These are phyloP conservation scores for Crotalus helleri DNA, from an alignment of 2,113 vertebrate genomes.

Conservation along the genomic window DNA sequence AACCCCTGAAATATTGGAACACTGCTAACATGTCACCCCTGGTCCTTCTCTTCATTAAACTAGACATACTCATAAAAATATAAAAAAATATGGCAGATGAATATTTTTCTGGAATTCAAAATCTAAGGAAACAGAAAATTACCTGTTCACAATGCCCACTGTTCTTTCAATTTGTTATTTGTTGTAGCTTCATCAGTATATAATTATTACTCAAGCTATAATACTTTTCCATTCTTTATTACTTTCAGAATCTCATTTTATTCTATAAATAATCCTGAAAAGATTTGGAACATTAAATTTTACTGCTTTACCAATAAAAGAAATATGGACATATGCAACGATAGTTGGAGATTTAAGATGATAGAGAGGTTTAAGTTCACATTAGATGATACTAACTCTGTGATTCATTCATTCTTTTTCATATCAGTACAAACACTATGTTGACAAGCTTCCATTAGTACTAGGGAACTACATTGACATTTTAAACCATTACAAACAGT, in stretches of 20 bases:
- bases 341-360: background rate
- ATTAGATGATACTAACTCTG: background rate
- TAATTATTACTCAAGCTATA: background rate
- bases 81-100: background rate
- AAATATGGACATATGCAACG: background rate
- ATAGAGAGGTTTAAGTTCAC: background rate
- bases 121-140: background rate
- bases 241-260: background rate
- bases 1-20: too few species aligned
- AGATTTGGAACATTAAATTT: background rate
- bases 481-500: background rate
- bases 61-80: too few species aligned
- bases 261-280: background rate
- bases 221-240: background rate
- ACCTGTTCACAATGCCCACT: background rate
- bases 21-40: too few species aligned
- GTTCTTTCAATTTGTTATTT: background rate
- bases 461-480: background rate
- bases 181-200: background rate
- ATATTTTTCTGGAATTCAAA: background rate
- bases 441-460: background rate
- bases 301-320: too few species aligned
- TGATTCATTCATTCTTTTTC: background rate
- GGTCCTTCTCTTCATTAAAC: too few species aligned
- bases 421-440: background rate